Percentiles rank a stretch among this genome's conserved stretches.
phyloP scores from a whole-genome alignment of 1,140 invertebrate species.

The Drosophila willistoni region DNA sequence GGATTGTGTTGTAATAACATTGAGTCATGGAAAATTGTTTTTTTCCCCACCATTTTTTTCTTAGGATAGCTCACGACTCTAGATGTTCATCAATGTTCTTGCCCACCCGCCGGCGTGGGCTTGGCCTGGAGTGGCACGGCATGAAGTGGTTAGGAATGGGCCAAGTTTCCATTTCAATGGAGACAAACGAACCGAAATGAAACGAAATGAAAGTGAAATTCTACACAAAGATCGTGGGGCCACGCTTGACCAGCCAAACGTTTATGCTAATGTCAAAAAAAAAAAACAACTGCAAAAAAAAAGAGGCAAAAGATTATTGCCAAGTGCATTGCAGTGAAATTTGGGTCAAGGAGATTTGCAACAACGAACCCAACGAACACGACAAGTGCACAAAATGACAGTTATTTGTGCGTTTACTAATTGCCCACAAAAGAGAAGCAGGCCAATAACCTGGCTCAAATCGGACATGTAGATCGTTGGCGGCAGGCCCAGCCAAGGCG shows the following conservation, averaged over 20 bases:
- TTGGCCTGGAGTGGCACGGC: slow-evolving; percentile 27
- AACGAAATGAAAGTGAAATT: slow-evolving; percentile 80
- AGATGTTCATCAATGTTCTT: slow-evolving; percentile 40
- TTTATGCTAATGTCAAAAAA: slow-evolving; percentile 39
- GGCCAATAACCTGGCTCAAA: slow-evolving; percentile 52
- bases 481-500: not conserved
- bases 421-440: slow-evolving; percentile 33
- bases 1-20: slow-evolving; percentile 59
- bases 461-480: slow-evolving; percentile 43
- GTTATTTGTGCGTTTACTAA: slow-evolving; percentile 60
- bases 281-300: slow-evolving; percentile 28
- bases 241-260: slow-evolving; percentile 73
- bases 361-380: slow-evolving; percentile 29
- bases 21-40: slow-evolving; percentile 40
- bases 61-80: not conserved
- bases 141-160: slow-evolving; percentile 18
- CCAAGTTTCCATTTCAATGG: slow-evolving; percentile 69
- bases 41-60: not conserved
- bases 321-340: slow-evolving; percentile 62
- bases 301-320: slow-evolving; percentile 33
- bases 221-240: slow-evolving; percentile 71
- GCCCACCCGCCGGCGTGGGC: slow-evolving; percentile 62
- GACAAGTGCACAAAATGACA: slow-evolving; percentile 65
- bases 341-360: slow-evolving; percentile 79
- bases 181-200: slow-evolving; percentile 43